Evolutionary conservation across 2,888 invertebrate genomes (phyloP).

Genomic region (Catotricha subobsoleta): DNA sequence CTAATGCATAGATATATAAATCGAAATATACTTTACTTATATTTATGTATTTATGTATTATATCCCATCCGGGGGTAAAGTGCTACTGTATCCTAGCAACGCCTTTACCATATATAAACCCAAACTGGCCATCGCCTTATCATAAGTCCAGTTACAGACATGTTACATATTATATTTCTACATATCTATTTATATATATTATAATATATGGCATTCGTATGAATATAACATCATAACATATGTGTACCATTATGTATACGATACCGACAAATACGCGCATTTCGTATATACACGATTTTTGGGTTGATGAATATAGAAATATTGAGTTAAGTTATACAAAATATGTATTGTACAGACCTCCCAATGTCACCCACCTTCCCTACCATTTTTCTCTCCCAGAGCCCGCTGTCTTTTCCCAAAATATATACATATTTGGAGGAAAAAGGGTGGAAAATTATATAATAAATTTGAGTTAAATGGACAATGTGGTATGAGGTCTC

Average conservation of each 20-base stretch:
- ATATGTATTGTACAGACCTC: neutral
- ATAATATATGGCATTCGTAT: neutral
- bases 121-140: slow-evolving; percentile 6
- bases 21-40: too few species aligned
- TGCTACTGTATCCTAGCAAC: slow-evolving; percentile 4
- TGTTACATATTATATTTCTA: neutral
- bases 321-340: slow-evolving; percentile 1
- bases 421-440: neutral
- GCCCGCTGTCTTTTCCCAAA: neutral
- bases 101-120: slow-evolving; percentile 1
- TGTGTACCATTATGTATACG: neutral
- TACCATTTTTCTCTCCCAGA: too few species aligned
- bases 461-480: slow-evolving; percentile 6
- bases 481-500: neutral
- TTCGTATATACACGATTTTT: too few species aligned
- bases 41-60: too few species aligned
- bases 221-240: neutral
- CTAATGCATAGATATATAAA: too few species aligned
- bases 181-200: neutral
- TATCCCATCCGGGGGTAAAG: neutral
- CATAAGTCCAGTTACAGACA: slow-evolving; percentile 5
- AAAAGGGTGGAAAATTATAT: slow-evolving; percentile 6
- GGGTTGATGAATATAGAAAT: neutral
- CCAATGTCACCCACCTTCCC: too few species aligned
- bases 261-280: neutral